These are phyloP conservation scores for Sitta carolinensis DNA, from an alignment of 2,797 vertebrate genomes.

Conservation along the genomic window DNA sequence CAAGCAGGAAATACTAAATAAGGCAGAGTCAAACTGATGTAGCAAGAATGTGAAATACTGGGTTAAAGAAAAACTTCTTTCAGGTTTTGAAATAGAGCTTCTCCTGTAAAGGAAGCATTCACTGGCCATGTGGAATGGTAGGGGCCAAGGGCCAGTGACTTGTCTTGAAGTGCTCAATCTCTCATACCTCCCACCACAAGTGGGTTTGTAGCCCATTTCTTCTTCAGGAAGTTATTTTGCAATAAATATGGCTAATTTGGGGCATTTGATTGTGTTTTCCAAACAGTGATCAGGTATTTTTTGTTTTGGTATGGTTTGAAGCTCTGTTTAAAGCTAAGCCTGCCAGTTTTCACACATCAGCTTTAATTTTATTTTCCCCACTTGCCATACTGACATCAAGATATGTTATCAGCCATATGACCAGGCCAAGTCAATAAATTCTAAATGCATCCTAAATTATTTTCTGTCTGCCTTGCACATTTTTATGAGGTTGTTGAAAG, in stretches of 20 bases:
- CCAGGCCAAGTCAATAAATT: conserved; percentile 34
- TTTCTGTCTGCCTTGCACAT: conserved; percentile 3
- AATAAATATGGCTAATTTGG: background rate
- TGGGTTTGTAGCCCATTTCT: background rate
- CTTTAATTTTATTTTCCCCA: background rate
- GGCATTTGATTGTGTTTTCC: background rate
- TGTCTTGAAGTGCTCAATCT: background rate
- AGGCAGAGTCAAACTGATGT: background rate
- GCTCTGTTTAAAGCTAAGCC: background rate
- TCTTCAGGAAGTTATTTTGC: background rate
- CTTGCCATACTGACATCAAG: background rate
- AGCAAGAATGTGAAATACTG: background rate
- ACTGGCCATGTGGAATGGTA: accelerated
- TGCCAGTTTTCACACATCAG: background rate
- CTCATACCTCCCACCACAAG: background rate
- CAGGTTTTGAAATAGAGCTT: background rate
- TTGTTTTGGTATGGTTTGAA: background rate
- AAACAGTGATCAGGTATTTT: background rate
- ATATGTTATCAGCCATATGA: background rate
- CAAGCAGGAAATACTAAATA: background rate
- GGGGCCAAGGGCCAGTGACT: background rate
- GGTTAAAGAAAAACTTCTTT: no score
- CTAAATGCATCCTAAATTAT: conserved; percentile 1
- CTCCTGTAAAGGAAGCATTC: background rate
- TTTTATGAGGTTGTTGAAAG: background rate